phyloP scores from a whole-genome alignment of 2,113 vertebrate species.

The Trinectes maculatus region DNA sequence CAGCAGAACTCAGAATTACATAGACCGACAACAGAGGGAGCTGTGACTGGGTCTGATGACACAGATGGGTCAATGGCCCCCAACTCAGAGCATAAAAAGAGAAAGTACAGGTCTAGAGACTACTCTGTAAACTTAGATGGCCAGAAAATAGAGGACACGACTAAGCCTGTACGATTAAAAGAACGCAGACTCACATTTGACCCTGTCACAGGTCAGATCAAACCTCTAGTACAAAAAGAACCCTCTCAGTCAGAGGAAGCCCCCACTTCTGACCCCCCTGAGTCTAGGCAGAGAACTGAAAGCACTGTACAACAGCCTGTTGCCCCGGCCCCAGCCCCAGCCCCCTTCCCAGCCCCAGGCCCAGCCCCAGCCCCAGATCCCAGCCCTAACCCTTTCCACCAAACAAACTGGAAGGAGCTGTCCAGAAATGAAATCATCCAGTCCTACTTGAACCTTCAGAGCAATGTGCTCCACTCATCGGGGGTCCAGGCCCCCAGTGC shows the following conservation, averaged over 20 bases:
- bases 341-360: conserved; percentile 25
- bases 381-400: conserved; percentile 92
- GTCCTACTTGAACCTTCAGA: conserved; percentile 97
- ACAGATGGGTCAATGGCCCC: conserved; percentile 81
- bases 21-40: conserved; percentile 78
- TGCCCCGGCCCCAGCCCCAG: conserved; percentile 51
- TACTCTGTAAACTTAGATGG: conserved; percentile 92
- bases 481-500: conserved; percentile 94
- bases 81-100: conserved; percentile 88
- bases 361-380: conserved; percentile 75
- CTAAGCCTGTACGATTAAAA: conserved; percentile 98
- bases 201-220: conserved; percentile 97
- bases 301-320: conserved; percentile 80
- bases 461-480: conserved; percentile 95
- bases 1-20: conserved; percentile 71
- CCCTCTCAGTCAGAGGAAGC: conserved; percentile 85
- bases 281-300: conserved; percentile 89
- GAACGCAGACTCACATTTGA: conserved; percentile 97
- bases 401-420: conserved; percentile 99
- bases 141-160: conserved; percentile 87
- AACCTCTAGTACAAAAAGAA: conserved; percentile 93
- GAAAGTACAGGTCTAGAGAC: conserved; percentile 93
- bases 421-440: conserved; percentile 98
- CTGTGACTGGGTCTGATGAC: conserved; percentile 79
- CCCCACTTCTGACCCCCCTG: conserved; percentile 68